Conservation (phyloP, 2,888 invertebrate genomes). For the Erebia ligea region DNA sequence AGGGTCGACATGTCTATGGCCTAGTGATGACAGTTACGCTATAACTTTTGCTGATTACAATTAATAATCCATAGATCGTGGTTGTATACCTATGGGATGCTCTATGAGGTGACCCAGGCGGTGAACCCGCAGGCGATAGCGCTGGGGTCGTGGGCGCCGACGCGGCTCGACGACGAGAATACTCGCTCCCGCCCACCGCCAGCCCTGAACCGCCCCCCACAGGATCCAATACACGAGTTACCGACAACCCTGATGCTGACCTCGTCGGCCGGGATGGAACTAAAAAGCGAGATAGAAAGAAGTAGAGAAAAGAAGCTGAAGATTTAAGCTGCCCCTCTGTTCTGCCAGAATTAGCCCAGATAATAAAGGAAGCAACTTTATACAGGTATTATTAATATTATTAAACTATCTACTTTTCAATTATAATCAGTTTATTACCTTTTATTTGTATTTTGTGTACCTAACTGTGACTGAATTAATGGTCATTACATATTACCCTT, state of each 20-base stretch:
- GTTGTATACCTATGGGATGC: slow-evolving; percentile 62
- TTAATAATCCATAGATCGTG: no score
- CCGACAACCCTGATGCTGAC: slow-evolving; percentile 87
- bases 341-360: no score
- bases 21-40: background rate
- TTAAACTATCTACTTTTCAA: no score
- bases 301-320: background rate
- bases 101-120: slow-evolving; percentile 85
- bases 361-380: no score
- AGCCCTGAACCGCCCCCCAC: slow-evolving; percentile 84
- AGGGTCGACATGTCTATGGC: no score
- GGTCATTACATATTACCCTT: no score
- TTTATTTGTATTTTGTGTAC: no score
- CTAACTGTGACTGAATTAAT: no score
- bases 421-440: no score
- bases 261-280: slow-evolving; percentile 89
- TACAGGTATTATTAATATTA: no score
- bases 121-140: slow-evolving; percentile 89
- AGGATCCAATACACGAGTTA: slow-evolving; percentile 84
- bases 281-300: slow-evolving; percentile 46
- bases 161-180: slow-evolving; percentile 83
- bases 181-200: slow-evolving; percentile 83
- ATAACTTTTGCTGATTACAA: background rate
- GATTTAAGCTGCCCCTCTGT: no score
- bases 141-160: slow-evolving; percentile 90